phyloP scores from a whole-genome alignment of 2,888 invertebrate genomes.

The Meliscaeva auricollis region DNA sequence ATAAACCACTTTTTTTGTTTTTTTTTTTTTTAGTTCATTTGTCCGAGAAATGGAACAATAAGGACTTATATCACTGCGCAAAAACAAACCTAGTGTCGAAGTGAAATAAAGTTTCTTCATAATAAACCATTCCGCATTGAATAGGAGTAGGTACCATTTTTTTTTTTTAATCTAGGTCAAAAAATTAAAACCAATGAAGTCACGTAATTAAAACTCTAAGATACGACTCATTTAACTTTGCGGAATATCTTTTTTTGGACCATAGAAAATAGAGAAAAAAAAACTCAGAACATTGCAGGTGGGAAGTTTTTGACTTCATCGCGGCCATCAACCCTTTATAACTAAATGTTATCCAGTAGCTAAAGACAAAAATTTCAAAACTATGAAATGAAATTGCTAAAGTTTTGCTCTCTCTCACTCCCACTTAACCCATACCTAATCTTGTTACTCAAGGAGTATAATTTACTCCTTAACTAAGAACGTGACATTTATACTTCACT shows the following conservation, averaged over 20 bases:
- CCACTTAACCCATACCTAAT: slow-evolving; percentile 30
- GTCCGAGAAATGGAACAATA: too few species aligned
- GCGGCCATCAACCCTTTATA: slow-evolving; percentile 52
- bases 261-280: not conserved
- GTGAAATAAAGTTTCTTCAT: too few species aligned
- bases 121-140: too few species aligned
- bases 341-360: slow-evolving; percentile 30
- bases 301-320: slow-evolving; percentile 52
- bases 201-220: slow-evolving; percentile 74
- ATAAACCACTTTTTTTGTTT: too few species aligned
- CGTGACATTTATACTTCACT: slow-evolving; percentile 74
- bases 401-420: slow-evolving; percentile 47
- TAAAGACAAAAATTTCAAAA: slow-evolving; percentile 29
- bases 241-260: slow-evolving; percentile 49
- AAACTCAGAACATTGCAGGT: slow-evolving; percentile 26
- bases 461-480: slow-evolving; percentile 45
- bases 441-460: not conserved
- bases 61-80: too few species aligned
- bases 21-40: too few species aligned
- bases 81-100: too few species aligned
- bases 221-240: slow-evolving; percentile 74
- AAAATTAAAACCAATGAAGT: slow-evolving; percentile 35
- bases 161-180: not conserved
- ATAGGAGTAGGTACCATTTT: not conserved
- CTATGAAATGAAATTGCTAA: slow-evolving; percentile 52